A percentile compares a stretch with the other conserved stretches of the same genome.
These are phyloP conservation scores for Subacronicta megacephala DNA, from an alignment of 2,888 invertebrate species.

Conservation along the genomic window DNA sequence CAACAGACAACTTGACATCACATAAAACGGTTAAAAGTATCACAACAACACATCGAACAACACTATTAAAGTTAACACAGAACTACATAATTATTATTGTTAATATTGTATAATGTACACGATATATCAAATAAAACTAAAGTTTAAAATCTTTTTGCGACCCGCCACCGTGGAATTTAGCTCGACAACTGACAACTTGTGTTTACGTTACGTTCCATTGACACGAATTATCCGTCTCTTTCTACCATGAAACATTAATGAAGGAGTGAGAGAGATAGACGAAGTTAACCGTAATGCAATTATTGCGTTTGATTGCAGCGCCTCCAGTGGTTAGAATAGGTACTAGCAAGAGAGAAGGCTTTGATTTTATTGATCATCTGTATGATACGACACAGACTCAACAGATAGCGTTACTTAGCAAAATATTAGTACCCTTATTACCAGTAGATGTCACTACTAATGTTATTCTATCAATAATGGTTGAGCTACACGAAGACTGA, in stretches of 20 bases:
- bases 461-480: no score
- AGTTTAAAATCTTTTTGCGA: constrained; percentile 43
- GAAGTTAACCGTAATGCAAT: constrained; percentile 57
- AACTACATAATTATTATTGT: constrained; percentile 50
- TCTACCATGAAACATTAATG: constrained; percentile 37
- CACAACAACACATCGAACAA: constrained; percentile 47
- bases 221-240: constrained; percentile 63
- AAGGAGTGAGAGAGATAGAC: constrained; percentile 54
- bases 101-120: constrained; percentile 41
- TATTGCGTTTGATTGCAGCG: constrained; percentile 44
- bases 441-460: constrained; percentile 57
- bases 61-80: constrained; percentile 36
- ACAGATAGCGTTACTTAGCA: constrained; percentile 39
- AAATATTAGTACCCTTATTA: neutral
- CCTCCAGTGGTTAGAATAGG: constrained; percentile 31
- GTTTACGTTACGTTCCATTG: constrained; percentile 81
- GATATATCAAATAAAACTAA: constrained; percentile 42
- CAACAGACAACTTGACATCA: constrained; percentile 67
- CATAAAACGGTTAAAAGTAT: constrained; percentile 50
- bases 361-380: constrained; percentile 48
- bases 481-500: no score
- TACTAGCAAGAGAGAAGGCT: constrained; percentile 50
- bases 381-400: constrained; percentile 8
- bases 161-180: constrained; percentile 75
- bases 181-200: constrained; percentile 77